A percentile compares a stretch with the other conserved stretches of the same genome.
phyloP scores from a whole-genome alignment of 2,113 vertebrate genomes.

The Sinocyclocheilus grahami region DNA sequence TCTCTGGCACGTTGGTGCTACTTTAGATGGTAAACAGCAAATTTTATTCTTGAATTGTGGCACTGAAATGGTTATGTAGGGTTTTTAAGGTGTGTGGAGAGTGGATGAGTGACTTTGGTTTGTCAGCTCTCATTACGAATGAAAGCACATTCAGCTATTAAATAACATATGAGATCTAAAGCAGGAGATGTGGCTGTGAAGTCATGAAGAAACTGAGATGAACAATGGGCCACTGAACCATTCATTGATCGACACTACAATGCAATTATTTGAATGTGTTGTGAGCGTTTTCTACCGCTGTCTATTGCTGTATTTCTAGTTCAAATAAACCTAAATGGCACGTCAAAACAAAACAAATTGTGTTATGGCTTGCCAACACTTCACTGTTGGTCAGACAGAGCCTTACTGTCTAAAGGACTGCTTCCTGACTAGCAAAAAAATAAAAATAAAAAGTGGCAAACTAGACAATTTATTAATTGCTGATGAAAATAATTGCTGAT shows the following conservation, averaged over 20 bases:
- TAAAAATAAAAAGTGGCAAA: background rate
- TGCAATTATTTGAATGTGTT: constrained; percentile 3
- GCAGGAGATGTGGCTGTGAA: background rate
- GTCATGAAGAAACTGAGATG: background rate
- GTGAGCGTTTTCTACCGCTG: background rate
- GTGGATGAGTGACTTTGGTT: background rate
- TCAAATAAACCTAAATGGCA: background rate
- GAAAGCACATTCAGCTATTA: background rate
- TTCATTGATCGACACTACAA: background rate
- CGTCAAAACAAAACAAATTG: background rate
- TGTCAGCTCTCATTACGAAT: background rate
- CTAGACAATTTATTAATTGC: background rate
- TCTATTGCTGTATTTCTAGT: background rate
- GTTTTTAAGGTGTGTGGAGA: background rate
- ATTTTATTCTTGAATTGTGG: constrained; percentile 34
- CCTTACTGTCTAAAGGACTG: background rate
- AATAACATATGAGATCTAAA: background rate
- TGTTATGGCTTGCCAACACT: background rate
- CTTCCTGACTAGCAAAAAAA: background rate
- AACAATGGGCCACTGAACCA: background rate
- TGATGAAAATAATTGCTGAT: background rate
- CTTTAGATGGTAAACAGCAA: constrained; percentile 53
- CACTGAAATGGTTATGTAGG: background rate
- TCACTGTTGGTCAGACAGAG: background rate
- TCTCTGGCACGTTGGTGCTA: constrained; percentile 48